These are phyloP conservation scores for Sipha maydis DNA, from an alignment of 2,888 invertebrate species.

Conservation along the genomic window DNA sequence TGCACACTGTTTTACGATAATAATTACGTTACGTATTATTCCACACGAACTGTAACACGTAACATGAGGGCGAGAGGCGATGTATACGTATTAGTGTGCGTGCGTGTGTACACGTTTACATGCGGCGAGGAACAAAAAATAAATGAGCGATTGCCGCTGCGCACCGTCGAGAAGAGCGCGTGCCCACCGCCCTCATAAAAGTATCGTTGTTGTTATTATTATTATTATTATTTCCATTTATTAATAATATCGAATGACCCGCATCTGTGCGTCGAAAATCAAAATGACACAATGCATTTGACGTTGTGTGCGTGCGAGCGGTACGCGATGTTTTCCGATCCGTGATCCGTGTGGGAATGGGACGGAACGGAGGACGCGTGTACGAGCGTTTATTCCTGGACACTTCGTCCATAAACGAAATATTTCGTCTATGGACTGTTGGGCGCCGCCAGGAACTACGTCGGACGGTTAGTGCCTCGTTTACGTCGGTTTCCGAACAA, in stretches of 20 bases:
- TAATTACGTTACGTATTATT: too few relatives aligned
- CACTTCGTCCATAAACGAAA: too few relatives aligned
- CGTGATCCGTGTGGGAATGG: not conserved
- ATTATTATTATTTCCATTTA: conserved; percentile 17
- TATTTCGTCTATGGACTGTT: too few relatives aligned
- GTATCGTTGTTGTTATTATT: not conserved
- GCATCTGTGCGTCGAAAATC: conserved; percentile 33
- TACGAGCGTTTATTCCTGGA: too few relatives aligned
- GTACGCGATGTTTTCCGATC: too few relatives aligned
- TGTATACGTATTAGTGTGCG: too few relatives aligned
- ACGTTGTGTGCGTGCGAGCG: not conserved
- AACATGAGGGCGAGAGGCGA: not conserved
- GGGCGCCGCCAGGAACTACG: too few relatives aligned
- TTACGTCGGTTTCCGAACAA: too few relatives aligned
- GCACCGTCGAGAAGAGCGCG: conserved; percentile 9
- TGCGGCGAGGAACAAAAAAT: not conserved
- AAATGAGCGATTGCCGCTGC: conserved; percentile 6
- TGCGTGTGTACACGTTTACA: too few relatives aligned
- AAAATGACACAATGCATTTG: conserved; percentile 30
- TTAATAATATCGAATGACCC: conserved; percentile 51
- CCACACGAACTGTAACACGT: not conserved
- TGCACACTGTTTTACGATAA: not conserved
- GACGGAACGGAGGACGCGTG: not conserved
- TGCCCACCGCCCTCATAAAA: conserved; percentile 38
- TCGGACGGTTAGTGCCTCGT: too few relatives aligned